A percentile compares a stretch with the other conserved stretches of the same genome.
Conservation (phyloP, 2,888 invertebrate species). For the Drepana falcataria region DNA sequence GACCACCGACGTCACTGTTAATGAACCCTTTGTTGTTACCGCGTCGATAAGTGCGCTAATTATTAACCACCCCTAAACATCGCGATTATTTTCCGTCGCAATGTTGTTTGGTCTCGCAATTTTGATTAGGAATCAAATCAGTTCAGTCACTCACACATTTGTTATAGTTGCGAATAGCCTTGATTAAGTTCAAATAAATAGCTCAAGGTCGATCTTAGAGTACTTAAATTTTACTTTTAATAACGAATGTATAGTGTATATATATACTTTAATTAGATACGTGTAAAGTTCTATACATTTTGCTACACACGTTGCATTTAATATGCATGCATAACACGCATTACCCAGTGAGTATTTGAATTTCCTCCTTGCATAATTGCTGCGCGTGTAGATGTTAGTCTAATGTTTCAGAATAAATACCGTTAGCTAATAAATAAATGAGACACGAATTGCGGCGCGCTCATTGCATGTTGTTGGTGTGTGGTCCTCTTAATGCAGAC, state of each 20-base stretch:
- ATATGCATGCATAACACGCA: not conserved
- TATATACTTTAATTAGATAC: too few relatives aligned
- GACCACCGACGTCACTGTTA: conserved; percentile 11
- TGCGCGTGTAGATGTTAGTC: not conserved
- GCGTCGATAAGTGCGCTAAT: conserved; percentile 1
- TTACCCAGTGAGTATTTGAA: not conserved
- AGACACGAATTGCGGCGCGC: not conserved
- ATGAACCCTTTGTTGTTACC: conserved; percentile 14
- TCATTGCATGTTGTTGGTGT: not conserved
- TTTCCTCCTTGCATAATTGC: not conserved
- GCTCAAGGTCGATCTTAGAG: too few relatives aligned
- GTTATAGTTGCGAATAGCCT: too few relatives aligned
- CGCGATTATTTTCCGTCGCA: too few relatives aligned
- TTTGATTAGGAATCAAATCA: too few relatives aligned
- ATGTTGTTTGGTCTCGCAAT: too few relatives aligned
- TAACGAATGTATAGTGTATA: too few relatives aligned
- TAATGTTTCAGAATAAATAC: not conserved
- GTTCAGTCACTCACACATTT: too few relatives aligned
- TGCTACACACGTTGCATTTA: not conserved
- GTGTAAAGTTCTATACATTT: not conserved
- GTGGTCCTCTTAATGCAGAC: not conserved
- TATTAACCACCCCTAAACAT: not conserved
- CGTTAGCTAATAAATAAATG: not conserved
- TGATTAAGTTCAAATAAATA: too few relatives aligned
- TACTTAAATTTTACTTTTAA: too few relatives aligned